Base-by-base conservation (phyloP, 1,140 invertebrate species). In the Lucilia sericata region DNA sequence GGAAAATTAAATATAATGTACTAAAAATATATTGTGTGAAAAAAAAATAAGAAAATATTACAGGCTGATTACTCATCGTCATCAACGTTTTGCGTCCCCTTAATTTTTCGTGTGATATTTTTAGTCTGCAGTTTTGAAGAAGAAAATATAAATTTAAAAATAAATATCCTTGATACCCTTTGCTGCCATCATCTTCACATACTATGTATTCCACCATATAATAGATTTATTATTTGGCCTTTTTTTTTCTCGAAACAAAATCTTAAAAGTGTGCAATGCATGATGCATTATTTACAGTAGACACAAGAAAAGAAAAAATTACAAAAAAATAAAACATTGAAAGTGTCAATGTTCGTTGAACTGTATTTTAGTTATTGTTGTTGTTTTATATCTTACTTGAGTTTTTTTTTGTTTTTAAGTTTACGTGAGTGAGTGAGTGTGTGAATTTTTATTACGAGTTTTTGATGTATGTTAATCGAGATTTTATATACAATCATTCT, bases 91-190 rank as follows among this genome's bases (percentile, higher is more conserved):
- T 19, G 13, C 36, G 42, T 49, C 42, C 76, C 76, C 42, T 80
- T 80, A 13, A 47, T 42, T 47, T 47, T 47, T 49, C 21, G 42
- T 8, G 30, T 80, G n/a, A 17, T 80, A 80, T 80, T 80, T 80
- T 80, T 80, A 80, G 76, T 80, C 17, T 49, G 42, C 19, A 76
- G 76, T 80, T 80, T 30, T 21, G 51, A 42, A 70, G 65, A 70
- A 70, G 21, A 42, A 42, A 8, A 42, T 8, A 42, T 42, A 10
- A 21, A 80, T 80, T 80, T 80, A 80, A 49, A 80, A 80, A 80
- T 80, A 80, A 80, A 80, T 80, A 80, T 80, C 76, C 76, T 80
- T 80, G 76, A 80, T 49, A 80, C 76, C 76, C 76, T 80, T 80
- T 80, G 76, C 65, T 21, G 65, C 55, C 55, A 55, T 17, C 25